A percentile compares a stretch with the other conserved stretches of the same genome.
Conservation (phyloP, 1,140 invertebrate genomes). For the Neoseiulus cucumeris region DNA sequence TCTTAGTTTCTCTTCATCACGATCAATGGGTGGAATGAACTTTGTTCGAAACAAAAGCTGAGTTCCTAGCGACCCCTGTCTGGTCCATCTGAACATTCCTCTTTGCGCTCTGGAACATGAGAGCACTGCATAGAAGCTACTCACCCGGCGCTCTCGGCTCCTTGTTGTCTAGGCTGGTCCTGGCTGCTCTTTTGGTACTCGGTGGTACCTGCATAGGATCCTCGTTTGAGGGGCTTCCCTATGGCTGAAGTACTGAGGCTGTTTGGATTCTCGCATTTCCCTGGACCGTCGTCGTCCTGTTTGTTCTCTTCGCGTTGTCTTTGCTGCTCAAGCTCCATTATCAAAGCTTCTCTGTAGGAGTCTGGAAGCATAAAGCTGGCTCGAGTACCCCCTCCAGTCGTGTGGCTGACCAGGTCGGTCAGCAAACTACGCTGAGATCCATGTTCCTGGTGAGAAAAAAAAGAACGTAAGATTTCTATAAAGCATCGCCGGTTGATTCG, state of each 20-base stretch:
- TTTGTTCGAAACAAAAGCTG: too few species aligned
- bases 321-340: slow-evolving; percentile 8
- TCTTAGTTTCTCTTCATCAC: too few species aligned
- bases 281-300: neutral
- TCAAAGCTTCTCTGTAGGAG: neutral
- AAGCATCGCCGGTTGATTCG: too few species aligned
- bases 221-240: slow-evolving; percentile 1
- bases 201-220: slow-evolving; percentile 7
- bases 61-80: too few species aligned
- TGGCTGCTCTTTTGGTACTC: neutral
- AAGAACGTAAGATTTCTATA: too few species aligned
- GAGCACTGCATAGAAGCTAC: neutral
- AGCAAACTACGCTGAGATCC: neutral
- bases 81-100: too few species aligned
- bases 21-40: too few species aligned
- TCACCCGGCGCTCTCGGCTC: neutral
- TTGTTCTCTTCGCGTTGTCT: neutral
- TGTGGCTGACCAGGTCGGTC: neutral
- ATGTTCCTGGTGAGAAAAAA: slow-evolving; percentile 2
- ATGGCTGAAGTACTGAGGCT: slow-evolving; percentile 9
- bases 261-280: neutral
- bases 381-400: neutral
- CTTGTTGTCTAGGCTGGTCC: neutral
- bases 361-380: slow-evolving; percentile 7
- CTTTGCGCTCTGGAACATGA: too few species aligned